A percentile compares a stretch with the other conserved stretches of the same genome.
Evolutionary conservation across 2,888 invertebrate genomes (phyloP).

Genomic region (Thyatira batis): DNA sequence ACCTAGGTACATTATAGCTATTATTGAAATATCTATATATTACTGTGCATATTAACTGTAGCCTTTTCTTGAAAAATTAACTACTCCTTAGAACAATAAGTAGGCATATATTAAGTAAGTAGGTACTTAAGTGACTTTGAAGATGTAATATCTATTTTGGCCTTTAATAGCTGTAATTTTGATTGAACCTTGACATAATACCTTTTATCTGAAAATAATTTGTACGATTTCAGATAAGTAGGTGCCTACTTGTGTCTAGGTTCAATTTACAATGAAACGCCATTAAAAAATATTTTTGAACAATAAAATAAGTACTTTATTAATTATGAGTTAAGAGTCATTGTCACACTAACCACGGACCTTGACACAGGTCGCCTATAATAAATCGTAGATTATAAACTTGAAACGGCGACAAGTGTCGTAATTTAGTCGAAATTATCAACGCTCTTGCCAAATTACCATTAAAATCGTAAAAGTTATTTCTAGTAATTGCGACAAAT

Average conservation of each 20-base stretch:
- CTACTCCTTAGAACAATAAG: background rate
- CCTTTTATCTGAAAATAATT: background rate
- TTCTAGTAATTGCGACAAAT: background rate
- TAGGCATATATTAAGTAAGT: background rate
- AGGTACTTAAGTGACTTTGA: background rate
- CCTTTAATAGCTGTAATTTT: slow-evolving; percentile 1
- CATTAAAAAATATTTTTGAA: background rate
- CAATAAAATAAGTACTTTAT: background rate
- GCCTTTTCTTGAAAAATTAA: no score
- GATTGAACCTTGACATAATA: background rate
- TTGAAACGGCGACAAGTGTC: slow-evolving; percentile 33
- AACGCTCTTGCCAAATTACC: slow-evolving; percentile 21
- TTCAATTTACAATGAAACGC: background rate
- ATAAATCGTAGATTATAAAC: slow-evolving; percentile 26
- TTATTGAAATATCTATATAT: no score
- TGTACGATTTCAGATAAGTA: background rate
- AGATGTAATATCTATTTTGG: background rate
- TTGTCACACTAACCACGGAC: slow-evolving; percentile 22
- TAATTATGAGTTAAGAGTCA: slow-evolving; percentile 14
- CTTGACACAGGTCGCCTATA: slow-evolving; percentile 47
- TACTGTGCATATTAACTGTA: no score
- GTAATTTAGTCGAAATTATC: slow-evolving; percentile 22
- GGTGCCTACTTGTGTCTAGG: background rate
- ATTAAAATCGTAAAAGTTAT: slow-evolving; percentile 5
- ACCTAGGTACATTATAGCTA: no score